Conservation (phyloP, 2,113 vertebrate genomes). For the Trichomycterus rosablanca region DNA sequence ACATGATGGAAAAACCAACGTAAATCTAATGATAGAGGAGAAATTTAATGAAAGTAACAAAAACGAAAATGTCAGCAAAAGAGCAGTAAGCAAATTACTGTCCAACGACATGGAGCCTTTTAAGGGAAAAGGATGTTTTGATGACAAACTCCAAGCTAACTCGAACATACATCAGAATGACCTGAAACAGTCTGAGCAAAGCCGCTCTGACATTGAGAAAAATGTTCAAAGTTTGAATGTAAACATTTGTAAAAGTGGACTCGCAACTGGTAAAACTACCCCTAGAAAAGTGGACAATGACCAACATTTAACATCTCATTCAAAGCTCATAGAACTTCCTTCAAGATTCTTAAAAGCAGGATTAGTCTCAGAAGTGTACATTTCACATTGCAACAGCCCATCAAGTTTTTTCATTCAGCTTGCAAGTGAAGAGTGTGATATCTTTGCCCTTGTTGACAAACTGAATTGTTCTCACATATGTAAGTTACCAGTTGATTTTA, state of each 20-base stretch:
- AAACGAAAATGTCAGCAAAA: background rate
- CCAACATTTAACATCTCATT: background rate
- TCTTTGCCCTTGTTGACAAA: conserved; percentile 67
- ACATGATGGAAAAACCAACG: conserved; percentile 65
- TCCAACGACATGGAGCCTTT: background rate
- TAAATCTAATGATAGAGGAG: conserved; percentile 73
- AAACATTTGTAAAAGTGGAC: too few species aligned
- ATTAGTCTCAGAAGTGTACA: conserved; percentile 69
- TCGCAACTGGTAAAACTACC: too few species aligned
- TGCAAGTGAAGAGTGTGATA: conserved; percentile 66
- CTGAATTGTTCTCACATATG: conserved; percentile 61
- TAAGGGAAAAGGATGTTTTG: background rate
- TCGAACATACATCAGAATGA: background rate
- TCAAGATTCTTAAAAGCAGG: conserved; percentile 60
- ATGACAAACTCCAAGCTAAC: background rate
- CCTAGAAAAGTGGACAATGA: background rate
- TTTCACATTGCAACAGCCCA: conserved; percentile 75
- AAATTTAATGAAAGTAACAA: conserved; percentile 25
- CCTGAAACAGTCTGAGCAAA: background rate
- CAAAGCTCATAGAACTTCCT: conserved; percentile 65
- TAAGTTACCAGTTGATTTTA: conserved; percentile 40
- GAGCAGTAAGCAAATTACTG: background rate
- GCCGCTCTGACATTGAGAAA: background rate
- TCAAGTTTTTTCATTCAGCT: conserved; percentile 83
- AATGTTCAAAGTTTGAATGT: background rate